Conservation (phyloP, 2,113 vertebrate genomes). For the Pseudorectes ferrugineus region DNA sequence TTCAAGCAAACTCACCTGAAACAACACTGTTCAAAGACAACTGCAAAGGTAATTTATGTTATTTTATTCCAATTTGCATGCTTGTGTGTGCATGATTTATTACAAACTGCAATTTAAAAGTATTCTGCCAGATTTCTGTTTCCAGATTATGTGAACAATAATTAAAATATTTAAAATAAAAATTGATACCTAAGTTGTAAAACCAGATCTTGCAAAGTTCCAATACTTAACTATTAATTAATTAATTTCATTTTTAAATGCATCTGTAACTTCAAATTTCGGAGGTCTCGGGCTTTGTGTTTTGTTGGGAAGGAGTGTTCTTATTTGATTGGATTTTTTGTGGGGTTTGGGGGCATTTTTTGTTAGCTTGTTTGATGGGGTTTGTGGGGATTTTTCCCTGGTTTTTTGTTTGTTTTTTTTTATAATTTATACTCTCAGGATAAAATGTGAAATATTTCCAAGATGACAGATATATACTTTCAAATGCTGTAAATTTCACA, state of each 20-base stretch:
- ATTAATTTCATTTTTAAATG: not conserved
- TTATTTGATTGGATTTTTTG: fast-evolving
- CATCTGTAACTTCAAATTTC: not conserved
- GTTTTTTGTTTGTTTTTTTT: not conserved
- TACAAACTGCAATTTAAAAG: not conserved
- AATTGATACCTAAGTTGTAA: not conserved
- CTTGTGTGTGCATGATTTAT: not conserved
- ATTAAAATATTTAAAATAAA: not conserved
- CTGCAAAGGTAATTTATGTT: constrained; percentile 29
- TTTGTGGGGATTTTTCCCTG: not conserved
- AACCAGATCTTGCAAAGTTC: not conserved
- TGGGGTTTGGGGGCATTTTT: not conserved
- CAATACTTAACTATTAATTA: not conserved
- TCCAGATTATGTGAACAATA: not conserved
- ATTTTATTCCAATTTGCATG: not conserved
- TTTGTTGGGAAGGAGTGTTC: not conserved
- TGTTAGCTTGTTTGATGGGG: not conserved
- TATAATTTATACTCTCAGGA: not conserved
- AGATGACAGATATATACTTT: not conserved
- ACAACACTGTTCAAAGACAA: not conserved
- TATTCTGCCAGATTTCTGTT: not conserved
- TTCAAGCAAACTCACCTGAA: not conserved
- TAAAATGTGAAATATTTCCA: not conserved
- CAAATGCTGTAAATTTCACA: not conserved
- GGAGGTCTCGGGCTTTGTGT: not conserved